Evolutionary conservation across 1,140 invertebrate genomes (phyloP), one percentile per base, ranked within the genome.

Genomic region (Drosophila triauraria): DNA sequence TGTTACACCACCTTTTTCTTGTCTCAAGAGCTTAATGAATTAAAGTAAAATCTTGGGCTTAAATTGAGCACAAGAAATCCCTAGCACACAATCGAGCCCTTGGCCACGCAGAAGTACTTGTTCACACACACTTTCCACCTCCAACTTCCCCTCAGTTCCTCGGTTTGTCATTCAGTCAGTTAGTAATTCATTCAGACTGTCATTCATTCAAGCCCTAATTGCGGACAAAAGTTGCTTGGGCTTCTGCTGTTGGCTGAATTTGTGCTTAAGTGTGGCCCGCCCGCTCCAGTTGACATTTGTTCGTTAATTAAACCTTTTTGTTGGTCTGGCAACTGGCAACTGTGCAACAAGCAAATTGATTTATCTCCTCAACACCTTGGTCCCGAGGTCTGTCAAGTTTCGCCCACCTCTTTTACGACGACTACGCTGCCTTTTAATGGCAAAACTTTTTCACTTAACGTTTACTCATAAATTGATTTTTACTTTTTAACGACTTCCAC

Each of bases 381-480:
- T 15, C n/a, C 69, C 44, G 59, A 30, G 68, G 67, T 72, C 69
- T 72, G 67, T 72, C 79, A 82, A 82, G 69, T 70, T 80, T 51
- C 40, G 67, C 53, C 54, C 53, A 59, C 69, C 69, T 59, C 64
- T 48, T 42, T 71, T 48, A 71, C 69, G 27, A 48, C 61, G 17
- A 67, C 75, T 58, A 59, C 50, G 54, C 40, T 54, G 68, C 54
- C 72, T 78, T 87, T 90, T 90, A 90, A 90, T 90, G 85, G 85
- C 71, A 90, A 90, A 90, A 90, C 78, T 90, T 90, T 90, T 90
- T 90, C 85, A 90, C 85, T 90, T 90, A 90, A 90, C 86, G 77
- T 90, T 90, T 80, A 90, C 86, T 91, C 85, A 90, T 90, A 90
- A 90, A 90, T 90, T 90, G 86, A 90, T 90, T 90, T 91, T 90